Conservation (phyloP, 2,113 vertebrate genomes). For the Bufo gargarizans region DNA sequence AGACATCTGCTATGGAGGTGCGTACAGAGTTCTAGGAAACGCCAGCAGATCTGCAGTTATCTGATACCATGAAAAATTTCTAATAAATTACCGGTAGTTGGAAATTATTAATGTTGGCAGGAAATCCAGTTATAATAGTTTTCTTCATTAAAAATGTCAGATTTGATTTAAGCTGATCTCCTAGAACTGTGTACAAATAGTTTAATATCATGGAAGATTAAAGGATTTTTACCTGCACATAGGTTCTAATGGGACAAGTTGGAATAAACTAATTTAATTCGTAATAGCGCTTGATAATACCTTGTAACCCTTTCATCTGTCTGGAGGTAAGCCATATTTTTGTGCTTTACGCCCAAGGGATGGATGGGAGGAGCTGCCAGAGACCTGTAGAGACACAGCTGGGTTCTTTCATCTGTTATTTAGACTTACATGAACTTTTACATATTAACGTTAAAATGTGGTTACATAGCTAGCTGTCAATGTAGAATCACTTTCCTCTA, state of each 20-base stretch:
- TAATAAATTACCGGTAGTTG: neutral
- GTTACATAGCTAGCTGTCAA: neutral
- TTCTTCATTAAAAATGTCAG: neutral
- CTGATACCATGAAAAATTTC: neutral
- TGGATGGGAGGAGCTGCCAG: conserved; percentile 22
- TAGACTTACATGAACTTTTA: conserved; percentile 47
- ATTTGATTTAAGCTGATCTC: neutral
- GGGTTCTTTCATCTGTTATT: conserved; percentile 4
- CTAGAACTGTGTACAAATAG: neutral
- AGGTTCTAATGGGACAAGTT: neutral
- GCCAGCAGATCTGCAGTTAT: neutral
- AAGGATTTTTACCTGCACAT: conserved; percentile 41
- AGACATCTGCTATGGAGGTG: neutral
- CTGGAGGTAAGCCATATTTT: conserved; percentile 37
- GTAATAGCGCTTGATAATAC: conserved; percentile 14
- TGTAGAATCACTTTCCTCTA: neutral
- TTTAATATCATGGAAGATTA: conserved; percentile 26
- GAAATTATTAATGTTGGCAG: conserved; percentile 29
- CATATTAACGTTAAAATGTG: neutral
- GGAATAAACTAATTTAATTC: conserved; percentile 37
- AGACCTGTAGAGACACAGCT: conserved; percentile 35
- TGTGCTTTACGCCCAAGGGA: conserved; percentile 38
- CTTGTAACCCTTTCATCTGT: neutral
- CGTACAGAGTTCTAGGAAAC: neutral
- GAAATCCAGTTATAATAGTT: conserved; percentile 13